These are phyloP conservation scores for Chlorops oryzae DNA, from an alignment of 1,140 invertebrate species.

Conservation along the genomic window DNA sequence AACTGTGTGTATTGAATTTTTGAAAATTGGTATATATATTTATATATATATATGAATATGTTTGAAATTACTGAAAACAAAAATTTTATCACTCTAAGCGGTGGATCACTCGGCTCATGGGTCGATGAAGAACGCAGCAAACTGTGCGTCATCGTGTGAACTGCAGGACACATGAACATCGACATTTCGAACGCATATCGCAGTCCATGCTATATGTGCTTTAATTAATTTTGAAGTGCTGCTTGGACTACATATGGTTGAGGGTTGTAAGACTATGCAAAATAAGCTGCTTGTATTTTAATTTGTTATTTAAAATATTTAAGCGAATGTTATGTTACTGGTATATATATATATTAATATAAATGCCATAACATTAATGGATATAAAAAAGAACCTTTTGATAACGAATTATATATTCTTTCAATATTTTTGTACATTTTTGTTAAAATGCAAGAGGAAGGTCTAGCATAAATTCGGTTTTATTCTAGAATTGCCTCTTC, in stretches of 20 bases:
- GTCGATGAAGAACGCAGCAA: slow-evolving; percentile 79
- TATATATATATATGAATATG: too few species aligned
- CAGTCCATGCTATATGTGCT: slow-evolving; percentile 50
- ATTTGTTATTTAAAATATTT: slow-evolving; percentile 7
- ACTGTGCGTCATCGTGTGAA: slow-evolving; percentile 71
- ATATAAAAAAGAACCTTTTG: too few species aligned
- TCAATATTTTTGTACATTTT: too few species aligned
- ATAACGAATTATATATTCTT: too few species aligned
- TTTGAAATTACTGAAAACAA: slow-evolving; percentile 7
- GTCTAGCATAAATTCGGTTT: too few species aligned
- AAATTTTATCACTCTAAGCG: slow-evolving; percentile 50
- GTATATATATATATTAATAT: too few species aligned
- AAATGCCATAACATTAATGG: too few species aligned
- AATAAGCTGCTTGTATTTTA: slow-evolving; percentile 19
- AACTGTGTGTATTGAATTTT: too few species aligned
- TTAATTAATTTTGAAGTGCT: slow-evolving; percentile 35
- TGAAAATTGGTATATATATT: too few species aligned
- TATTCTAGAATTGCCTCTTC: too few species aligned
- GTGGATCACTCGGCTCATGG: slow-evolving; percentile 69
- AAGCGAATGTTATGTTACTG: slow-evolving; percentile 20
- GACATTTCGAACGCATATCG: slow-evolving; percentile 76
- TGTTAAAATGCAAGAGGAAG: too few species aligned
- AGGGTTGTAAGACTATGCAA: slow-evolving; percentile 48
- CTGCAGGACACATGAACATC: slow-evolving; percentile 75
- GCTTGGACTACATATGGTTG: slow-evolving; percentile 56